Conservation (phyloP, 1,140 invertebrate species). For the Drosophila kohkoa region DNA sequence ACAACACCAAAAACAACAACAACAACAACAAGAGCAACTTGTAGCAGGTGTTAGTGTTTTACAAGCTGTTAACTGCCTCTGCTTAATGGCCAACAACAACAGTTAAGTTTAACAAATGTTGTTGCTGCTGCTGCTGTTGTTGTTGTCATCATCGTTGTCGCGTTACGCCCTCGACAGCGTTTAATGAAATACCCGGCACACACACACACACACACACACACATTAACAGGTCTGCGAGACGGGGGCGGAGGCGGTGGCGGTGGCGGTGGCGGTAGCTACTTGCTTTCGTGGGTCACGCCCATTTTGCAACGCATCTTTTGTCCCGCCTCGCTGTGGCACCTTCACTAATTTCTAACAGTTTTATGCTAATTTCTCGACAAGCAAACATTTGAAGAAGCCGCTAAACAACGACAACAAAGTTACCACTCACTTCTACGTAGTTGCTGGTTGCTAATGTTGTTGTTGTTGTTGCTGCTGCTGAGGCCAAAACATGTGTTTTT, state of each 20-base stretch:
- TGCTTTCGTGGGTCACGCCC: slow-evolving; percentile 8
- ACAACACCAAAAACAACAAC: slow-evolving; percentile 26
- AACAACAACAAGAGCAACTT: slow-evolving; percentile 42
- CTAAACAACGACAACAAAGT: slow-evolving; percentile 15
- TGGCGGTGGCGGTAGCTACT: neutral
- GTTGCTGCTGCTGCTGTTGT: neutral
- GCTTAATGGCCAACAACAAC: slow-evolving; percentile 60
- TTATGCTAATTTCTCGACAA: slow-evolving; percentile 71
- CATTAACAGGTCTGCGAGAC: neutral
- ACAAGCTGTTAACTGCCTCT: slow-evolving; percentile 77
- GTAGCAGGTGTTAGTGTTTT: slow-evolving; percentile 77
- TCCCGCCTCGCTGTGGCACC: slow-evolving; percentile 6
- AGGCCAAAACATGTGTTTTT: slow-evolving; percentile 49
- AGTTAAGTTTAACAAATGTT: slow-evolving; percentile 1
- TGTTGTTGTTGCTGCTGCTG: slow-evolving; percentile 25
- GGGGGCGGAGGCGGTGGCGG: neutral
- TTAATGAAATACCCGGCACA: neutral
- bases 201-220: too few relatives aligned
- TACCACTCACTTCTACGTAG: slow-evolving; percentile 35
- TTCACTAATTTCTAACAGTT: slow-evolving; percentile 70
- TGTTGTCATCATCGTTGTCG: slow-evolving; percentile 1
- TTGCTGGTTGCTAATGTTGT: slow-evolving; percentile 29
- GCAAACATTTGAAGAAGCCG: slow-evolving; percentile 54
- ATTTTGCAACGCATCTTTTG: slow-evolving; percentile 21
- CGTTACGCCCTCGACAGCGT: slow-evolving; percentile 13